Evolutionary conservation across 2,797 vertebrate genomes (phyloP).

Genomic region (Tolypeutes matacus): DNA sequence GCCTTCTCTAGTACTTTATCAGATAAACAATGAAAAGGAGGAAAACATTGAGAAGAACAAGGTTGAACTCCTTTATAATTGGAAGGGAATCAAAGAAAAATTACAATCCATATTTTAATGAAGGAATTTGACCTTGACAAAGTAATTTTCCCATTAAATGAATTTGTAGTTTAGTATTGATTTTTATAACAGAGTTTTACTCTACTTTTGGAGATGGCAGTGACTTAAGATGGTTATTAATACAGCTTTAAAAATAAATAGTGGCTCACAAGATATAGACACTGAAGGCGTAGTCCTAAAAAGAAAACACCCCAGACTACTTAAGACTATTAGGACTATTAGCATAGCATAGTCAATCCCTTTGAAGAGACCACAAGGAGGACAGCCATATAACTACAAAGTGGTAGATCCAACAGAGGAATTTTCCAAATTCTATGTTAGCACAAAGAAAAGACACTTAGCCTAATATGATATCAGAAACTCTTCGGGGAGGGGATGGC

Average conservation of each 20-base stretch:
- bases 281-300: neutral
- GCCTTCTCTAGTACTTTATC: neutral
- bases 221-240: neutral
- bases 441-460: neutral
- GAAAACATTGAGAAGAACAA: neutral
- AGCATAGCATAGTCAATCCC: neutral
- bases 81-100: neutral
- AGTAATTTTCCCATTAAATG: conserved; percentile 15
- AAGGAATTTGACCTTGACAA: neutral
- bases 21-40: conserved; percentile 36
- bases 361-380: neutral
- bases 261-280: neutral
- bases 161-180: neutral
- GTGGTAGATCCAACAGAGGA: neutral
- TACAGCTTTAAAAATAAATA: conserved; percentile 1
- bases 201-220: neutral
- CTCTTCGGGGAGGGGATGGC: neutral
- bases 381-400: neutral
- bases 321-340: neutral
- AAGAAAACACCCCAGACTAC: too few relatives aligned
- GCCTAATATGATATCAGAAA: neutral
- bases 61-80: neutral
- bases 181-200: neutral
- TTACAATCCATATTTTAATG: neutral
- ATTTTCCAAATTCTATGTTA: neutral